phyloP scores from a whole-genome alignment of 2,797 vertebrate species.

The Sebastes trivittatus region DNA sequence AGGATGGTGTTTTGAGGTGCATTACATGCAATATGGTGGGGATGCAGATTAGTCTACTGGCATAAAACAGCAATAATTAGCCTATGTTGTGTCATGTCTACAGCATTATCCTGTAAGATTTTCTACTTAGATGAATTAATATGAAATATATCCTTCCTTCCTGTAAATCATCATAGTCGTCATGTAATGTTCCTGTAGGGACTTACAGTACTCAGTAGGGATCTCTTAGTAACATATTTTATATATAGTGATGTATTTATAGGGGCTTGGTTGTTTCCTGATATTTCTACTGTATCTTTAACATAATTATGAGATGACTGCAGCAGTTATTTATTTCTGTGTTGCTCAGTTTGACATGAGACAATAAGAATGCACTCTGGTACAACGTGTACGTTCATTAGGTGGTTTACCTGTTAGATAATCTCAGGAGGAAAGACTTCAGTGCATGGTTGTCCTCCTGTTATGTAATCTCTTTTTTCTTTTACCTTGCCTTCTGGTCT shows the following conservation, averaged over 20 bases:
- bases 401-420: neutral
- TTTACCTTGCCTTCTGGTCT: neutral
- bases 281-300: neutral
- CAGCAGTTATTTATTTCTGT: neutral
- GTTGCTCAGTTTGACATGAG: neutral
- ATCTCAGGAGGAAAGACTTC: neutral
- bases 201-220: neutral
- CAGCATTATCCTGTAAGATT: neutral
- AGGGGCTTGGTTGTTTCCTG: neutral
- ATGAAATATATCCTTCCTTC: neutral
- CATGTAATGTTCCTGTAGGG: neutral
- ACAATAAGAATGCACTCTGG: neutral
- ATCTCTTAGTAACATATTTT: neutral
- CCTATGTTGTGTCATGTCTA: neutral
- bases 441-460: neutral
- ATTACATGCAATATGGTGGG: neutral
- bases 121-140: too few relatives aligned
- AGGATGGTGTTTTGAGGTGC: neutral
- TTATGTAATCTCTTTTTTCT: neutral
- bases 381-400: neutral
- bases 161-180: neutral
- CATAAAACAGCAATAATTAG: neutral
- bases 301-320: neutral
- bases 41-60: neutral
- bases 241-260: neutral